A percentile compares a stretch with the other conserved stretches of the same genome.
phyloP scores from a whole-genome alignment of 2,797 vertebrate species.

The Sebastes hubbsi region DNA sequence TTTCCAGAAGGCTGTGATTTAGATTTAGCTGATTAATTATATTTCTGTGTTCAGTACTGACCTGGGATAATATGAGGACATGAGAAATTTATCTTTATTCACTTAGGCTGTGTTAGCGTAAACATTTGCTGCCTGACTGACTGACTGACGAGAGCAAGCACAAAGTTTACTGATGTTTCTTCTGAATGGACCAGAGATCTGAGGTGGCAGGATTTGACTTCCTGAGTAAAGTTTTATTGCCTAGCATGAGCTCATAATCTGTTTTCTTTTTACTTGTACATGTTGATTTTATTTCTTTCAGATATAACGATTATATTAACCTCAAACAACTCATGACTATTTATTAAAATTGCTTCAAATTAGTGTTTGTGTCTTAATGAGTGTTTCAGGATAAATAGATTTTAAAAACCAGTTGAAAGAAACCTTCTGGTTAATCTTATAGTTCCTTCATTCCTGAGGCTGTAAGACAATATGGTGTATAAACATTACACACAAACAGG shows the following conservation, averaged over 20 bases:
- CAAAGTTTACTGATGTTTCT: conserved; percentile 20
- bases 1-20: conserved; percentile 5
- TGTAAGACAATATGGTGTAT: not conserved
- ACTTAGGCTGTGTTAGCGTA: conserved; percentile 1
- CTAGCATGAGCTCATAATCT: conserved; percentile 69
- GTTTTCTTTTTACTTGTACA: conserved; percentile 65
- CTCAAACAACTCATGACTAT: conserved; percentile 69
- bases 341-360: conserved; percentile 80
- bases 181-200: conserved; percentile 42
- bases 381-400: not conserved
- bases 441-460: not conserved
- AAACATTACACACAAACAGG: not conserved
- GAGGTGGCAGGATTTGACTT: conserved; percentile 31
- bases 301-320: conserved; percentile 78
- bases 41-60: conserved; percentile 29
- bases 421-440: not conserved
- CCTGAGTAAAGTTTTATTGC: conserved; percentile 47
- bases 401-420: not conserved
- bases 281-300: conserved; percentile 68
- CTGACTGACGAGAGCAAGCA: conserved; percentile 41
- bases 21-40: not conserved
- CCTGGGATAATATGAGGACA: conserved; percentile 11
- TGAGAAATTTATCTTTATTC: conserved; percentile 2
- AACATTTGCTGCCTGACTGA: conserved; percentile 30
- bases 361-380: conserved; percentile 12